These are phyloP conservation scores for Dendrolimus pini DNA, from an alignment of 2,888 invertebrate species.

Conservation along the genomic window DNA sequence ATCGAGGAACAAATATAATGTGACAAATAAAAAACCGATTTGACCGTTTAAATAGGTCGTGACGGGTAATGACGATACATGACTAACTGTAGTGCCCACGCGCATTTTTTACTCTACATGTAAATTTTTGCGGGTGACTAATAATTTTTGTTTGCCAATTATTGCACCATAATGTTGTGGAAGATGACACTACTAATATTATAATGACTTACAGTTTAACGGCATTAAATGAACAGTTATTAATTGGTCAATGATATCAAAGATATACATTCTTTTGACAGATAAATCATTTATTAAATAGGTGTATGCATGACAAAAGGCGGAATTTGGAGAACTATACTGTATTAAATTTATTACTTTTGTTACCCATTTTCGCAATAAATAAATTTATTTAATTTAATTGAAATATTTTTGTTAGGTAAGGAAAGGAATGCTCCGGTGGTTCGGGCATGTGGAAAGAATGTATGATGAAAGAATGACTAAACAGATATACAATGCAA, in stretches of 20 bases:
- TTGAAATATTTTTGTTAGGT: neutral
- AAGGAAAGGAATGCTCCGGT: no score
- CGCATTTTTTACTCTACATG: conserved; percentile 32
- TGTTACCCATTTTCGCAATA: conserved; percentile 4
- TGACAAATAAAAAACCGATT: conserved; percentile 6
- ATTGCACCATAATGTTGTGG: conserved; percentile 30
- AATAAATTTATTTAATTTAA: neutral
- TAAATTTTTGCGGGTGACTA: conserved; percentile 41
- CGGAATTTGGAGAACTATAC: neutral
- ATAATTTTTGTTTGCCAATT: conserved; percentile 28
- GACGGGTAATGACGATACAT: conserved; percentile 31
- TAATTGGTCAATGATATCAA: conserved; percentile 2
- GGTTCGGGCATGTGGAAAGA: no score
- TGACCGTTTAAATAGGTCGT: conserved; percentile 28
- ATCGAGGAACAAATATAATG: neutral
- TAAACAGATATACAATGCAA: no score
- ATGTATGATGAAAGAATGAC: no score
- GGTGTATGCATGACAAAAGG: no score
- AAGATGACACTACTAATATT: conserved; percentile 14
- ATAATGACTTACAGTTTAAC: conserved; percentile 31
- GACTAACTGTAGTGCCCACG: conserved; percentile 52
- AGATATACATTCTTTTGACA: no score
- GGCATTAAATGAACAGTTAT: conserved; percentile 22
- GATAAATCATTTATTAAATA: no score
- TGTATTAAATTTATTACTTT: neutral